Evolutionary conservation across 2,888 invertebrate species (phyloP).

Genomic region (Microplitis deprimator): DNA sequence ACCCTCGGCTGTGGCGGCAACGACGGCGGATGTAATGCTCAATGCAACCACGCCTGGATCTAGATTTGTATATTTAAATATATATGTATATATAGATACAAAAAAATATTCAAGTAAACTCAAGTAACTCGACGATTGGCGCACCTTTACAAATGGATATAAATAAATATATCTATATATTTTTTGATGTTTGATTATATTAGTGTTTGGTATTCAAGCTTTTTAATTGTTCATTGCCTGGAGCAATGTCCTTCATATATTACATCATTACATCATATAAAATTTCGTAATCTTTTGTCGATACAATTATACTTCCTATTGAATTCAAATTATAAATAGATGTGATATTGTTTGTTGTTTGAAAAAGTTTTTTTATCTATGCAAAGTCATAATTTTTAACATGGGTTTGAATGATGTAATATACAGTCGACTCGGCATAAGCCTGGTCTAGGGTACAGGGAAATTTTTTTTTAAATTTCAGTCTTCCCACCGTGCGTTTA

Average conservation of each 20-base stretch:
- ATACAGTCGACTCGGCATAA: neutral
- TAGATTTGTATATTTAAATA: neutral
- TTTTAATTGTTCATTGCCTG: conserved; percentile 9
- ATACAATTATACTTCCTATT: neutral
- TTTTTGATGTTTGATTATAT: neutral
- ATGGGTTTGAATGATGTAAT: neutral
- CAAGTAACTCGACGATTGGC: neutral
- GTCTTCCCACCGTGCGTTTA: too few relatives aligned
- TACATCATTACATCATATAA: conserved; percentile 3
- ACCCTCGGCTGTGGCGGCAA: conserved; percentile 53
- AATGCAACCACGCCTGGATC: conserved; percentile 55
- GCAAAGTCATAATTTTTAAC: neutral
- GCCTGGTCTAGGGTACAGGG: too few relatives aligned
- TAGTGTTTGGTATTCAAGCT: neutral
- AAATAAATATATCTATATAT: neutral
- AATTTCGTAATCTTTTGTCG: conserved; percentile 5
- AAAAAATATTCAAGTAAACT: neutral
- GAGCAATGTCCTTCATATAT: conserved; percentile 11
- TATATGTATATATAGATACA: conserved; percentile 3
- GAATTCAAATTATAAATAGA: neutral
- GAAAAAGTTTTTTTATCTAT: neutral
- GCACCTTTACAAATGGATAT: neutral
- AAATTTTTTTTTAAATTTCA: too few relatives aligned
- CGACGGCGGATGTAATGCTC: conserved; percentile 53
- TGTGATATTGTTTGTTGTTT: neutral